Percentiles rank a stretch among this genome's conserved stretches.
These are phyloP conservation scores for Agrenia bidenticulata DNA, from an alignment of 2,888 invertebrate genomes.

Conservation along the genomic window DNA sequence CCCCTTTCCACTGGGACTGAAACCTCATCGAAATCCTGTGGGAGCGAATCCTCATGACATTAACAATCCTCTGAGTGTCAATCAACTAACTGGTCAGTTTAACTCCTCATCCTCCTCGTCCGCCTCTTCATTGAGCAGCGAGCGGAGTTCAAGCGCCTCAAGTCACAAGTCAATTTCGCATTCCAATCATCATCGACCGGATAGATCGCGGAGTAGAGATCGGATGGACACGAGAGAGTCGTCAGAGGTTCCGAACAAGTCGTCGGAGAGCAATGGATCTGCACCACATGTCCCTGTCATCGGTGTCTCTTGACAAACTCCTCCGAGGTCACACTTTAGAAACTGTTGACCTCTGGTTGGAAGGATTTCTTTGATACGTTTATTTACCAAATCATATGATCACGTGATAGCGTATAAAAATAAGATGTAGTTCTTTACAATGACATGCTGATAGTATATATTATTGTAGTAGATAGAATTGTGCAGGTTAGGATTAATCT, in stretches of 20 bases:
- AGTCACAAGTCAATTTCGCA: conserved; percentile 5
- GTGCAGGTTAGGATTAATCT: neutral
- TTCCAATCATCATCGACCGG: neutral
- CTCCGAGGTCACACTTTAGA: no score
- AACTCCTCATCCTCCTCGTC: conserved; percentile 49
- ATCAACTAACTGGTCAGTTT: conserved; percentile 77
- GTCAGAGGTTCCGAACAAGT: neutral
- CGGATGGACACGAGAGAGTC: neutral
- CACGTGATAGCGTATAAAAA: no score
- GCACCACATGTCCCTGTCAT: conserved; percentile 29
- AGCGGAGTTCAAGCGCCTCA: conserved; percentile 33
- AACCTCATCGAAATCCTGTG: conserved; percentile 68
- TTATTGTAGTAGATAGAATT: no score
- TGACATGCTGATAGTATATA: no score
- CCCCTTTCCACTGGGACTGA: conserved; percentile 38
- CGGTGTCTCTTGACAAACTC: conserved; percentile 37
- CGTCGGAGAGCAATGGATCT: neutral
- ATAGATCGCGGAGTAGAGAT: neutral
- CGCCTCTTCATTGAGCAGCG: conserved; percentile 41
- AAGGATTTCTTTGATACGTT: no score
- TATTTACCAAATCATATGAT: no score
- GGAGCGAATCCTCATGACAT: conserved; percentile 89
- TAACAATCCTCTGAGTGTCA: conserved; percentile 88
- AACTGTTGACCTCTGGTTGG: no score
- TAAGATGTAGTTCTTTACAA: no score